Evolutionary conservation across 2,113 vertebrate species (phyloP).

Genomic region (Nannospalax galili): DNA sequence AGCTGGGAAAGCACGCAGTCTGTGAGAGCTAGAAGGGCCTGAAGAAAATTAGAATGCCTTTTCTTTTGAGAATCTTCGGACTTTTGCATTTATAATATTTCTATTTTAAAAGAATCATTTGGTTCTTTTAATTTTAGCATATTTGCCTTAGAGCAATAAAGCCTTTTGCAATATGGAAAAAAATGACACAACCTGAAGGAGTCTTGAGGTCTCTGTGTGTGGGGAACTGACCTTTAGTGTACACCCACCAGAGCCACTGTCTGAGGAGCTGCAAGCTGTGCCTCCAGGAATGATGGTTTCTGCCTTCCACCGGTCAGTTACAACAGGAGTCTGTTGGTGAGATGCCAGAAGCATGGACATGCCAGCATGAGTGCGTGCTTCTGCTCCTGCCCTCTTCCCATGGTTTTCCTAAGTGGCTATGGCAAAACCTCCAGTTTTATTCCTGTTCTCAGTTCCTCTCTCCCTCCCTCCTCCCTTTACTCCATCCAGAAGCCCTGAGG

Average conservation of each 20-base stretch:
- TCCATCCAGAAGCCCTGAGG: not conserved
- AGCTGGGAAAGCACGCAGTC: not conserved
- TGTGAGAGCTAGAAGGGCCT: accelerated
- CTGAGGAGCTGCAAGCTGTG: not conserved
- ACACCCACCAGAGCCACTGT: not conserved
- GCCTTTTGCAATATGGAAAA: slow-evolving; percentile 53
- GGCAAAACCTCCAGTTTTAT: not conserved
- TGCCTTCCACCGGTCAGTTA: slow-evolving; percentile 23
- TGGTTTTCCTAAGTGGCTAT: not conserved
- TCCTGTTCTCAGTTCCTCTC: not conserved
- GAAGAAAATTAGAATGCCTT: slow-evolving; percentile 20
- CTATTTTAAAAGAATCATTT: slow-evolving; percentile 62
- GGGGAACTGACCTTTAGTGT: slow-evolving; percentile 47
- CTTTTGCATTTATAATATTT: slow-evolving; percentile 58
- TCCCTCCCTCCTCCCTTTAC: not conserved
- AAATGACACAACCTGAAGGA: slow-evolving; percentile 54
- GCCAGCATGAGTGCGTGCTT: not conserved
- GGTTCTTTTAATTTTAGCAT: slow-evolving; percentile 48
- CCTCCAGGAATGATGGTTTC: not conserved
- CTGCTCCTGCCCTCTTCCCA: not conserved
- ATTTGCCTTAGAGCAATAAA: slow-evolving; percentile 55
- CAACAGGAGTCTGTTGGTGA: not conserved
- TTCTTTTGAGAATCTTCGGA: slow-evolving; percentile 49
- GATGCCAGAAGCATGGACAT: accelerated
- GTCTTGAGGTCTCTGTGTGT: not conserved